phyloP scores from a whole-genome alignment of 2,888 invertebrate genomes.

The Sesamia inferens region DNA sequence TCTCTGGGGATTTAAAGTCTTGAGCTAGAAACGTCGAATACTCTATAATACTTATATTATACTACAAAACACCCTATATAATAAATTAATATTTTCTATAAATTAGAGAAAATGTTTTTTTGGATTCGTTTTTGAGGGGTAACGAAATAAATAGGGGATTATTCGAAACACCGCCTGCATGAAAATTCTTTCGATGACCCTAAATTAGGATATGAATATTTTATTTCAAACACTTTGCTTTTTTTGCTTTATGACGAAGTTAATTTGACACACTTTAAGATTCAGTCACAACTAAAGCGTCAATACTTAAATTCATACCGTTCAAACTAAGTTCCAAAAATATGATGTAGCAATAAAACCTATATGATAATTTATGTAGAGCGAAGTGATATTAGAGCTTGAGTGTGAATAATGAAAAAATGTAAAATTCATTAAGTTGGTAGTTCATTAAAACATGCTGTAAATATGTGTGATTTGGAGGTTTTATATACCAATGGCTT shows the following conservation, averaged over 20 bases:
- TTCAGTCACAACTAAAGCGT: slow-evolving; percentile 34
- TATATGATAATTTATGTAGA: slow-evolving; percentile 34
- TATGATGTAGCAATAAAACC: slow-evolving; percentile 16
- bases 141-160: slow-evolving; percentile 44
- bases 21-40: background rate
- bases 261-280: slow-evolving; percentile 14
- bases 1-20: background rate
- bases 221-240: slow-evolving; percentile 1
- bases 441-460: background rate
- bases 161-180: slow-evolving; percentile 28
- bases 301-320: slow-evolving; percentile 8
- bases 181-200: slow-evolving; percentile 4
- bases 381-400: slow-evolving; percentile 17
- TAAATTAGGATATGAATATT: slow-evolving; percentile 15
- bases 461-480: background rate
- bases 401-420: slow-evolving; percentile 27
- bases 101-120: slow-evolving; percentile 7
- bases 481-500: background rate
- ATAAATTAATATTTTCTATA: too few relatives aligned
- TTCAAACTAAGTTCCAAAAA: slow-evolving; percentile 17
- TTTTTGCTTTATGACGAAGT: slow-evolving; percentile 1
- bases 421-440: background rate
- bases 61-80: too few relatives aligned
- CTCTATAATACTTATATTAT: too few relatives aligned
- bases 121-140: slow-evolving; percentile 2